Evolutionary conservation across 2,797 vertebrate species (phyloP), one percentile per base, ranked within the genome.

Genomic region (Margarornis squamiger): DNA sequence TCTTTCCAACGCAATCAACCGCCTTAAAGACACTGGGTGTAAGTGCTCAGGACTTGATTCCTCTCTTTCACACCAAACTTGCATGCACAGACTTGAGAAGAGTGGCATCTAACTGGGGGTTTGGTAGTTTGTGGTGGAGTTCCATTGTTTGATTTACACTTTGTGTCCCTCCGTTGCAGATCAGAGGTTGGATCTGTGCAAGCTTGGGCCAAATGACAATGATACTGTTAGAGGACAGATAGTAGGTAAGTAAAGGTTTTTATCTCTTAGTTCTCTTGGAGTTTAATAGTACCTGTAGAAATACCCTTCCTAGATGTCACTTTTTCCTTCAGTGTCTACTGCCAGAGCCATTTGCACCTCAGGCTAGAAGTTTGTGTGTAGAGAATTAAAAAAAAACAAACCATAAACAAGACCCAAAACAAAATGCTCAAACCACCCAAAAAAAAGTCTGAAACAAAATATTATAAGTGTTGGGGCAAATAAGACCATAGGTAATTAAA

Each of bases 21-120:
- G 99, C 97, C 99, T 99, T 96, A 99, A 99, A 98, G 99, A 99
- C 98, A 99, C 99, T 76, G 99, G 99, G 97, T 99, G 99, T 99
- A 97, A 99, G 99, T 99, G 96, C 95, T 70, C 4, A 71, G 67
- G 59, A n/a, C 2, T 14, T 30, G 48, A 79, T 96, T 89, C 11
- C 74, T 78, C 41, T 45, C 55, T 88, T 63, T 75, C 92, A 74
- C 61, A 55, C 67, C 48, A 38, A 67, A 41, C 36, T 63, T 63
- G 38, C 26, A 20, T 29, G 38, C 18, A 15, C 23, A 62, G 24
- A 10, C 22, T 34, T 76, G 61, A 19, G 46, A 59, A 58, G 38
- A 65, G n/a, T n/a, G n/a, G 14, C 15, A 41, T 6, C 55, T 65
- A 22, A 24, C 23, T 72, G 54, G 8, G 6, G 0, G 63, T 61